These are phyloP conservation scores for Biston stratarius DNA, from an alignment of 2,888 invertebrate species.

Conservation along the genomic window DNA sequence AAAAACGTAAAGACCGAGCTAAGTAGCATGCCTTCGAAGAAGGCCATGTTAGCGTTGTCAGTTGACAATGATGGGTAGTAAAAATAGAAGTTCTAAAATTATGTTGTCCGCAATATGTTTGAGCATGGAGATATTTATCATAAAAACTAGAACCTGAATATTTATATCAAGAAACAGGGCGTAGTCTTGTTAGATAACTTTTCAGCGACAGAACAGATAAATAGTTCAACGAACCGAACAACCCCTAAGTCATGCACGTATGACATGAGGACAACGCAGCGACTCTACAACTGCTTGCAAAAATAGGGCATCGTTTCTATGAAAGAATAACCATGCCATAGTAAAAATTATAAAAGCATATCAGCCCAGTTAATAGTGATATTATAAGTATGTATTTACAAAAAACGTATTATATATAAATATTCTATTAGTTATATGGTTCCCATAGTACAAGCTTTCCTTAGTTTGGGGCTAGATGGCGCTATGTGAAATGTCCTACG, in stretches of 20 bases:
- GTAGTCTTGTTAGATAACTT: conserved; percentile 1
- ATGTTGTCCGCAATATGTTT: too few species aligned
- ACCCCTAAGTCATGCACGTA: conserved; percentile 32
- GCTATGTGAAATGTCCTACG: too few species aligned
- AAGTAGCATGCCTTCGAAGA: too few species aligned
- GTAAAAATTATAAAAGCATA: conserved; percentile 13
- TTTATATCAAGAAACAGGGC: not conserved
- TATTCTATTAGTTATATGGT: too few species aligned
- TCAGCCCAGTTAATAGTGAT: not conserved
- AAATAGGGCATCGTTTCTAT: conserved; percentile 38
- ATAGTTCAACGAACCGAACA: conserved; percentile 26
- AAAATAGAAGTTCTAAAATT: too few species aligned
- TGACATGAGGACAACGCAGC: conserved; percentile 31
- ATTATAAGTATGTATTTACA: not conserved
- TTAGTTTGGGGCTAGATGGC: too few species aligned
- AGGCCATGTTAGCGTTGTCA: too few species aligned
- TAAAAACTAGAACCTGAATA: not conserved
- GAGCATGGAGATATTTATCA: too few species aligned
- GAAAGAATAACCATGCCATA: conserved; percentile 3
- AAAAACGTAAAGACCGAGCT: too few species aligned
- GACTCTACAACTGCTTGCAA: conserved; percentile 30
- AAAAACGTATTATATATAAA: not conserved
- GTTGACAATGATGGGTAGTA: too few species aligned
- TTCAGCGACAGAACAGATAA: conserved; percentile 6
- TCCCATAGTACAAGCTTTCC: too few species aligned